A percentile compares a stretch with the other conserved stretches of the same genome.
phyloP scores from a whole-genome alignment of 2,113 vertebrate genomes.

The Ia io region DNA sequence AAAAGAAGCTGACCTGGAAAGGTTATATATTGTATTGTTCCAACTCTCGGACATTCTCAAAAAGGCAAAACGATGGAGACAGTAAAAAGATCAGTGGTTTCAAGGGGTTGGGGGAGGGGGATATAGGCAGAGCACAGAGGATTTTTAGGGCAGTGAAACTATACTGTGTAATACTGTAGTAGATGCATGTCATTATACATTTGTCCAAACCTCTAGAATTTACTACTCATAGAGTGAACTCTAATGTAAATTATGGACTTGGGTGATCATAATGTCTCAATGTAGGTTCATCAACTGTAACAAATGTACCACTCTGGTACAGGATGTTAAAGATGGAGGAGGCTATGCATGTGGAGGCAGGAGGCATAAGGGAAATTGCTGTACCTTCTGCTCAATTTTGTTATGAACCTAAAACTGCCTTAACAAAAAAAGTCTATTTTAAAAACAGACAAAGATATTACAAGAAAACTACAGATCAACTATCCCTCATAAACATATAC shows the following conservation, averaged over 20 bases:
- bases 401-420: not conserved
- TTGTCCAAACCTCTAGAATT: not conserved
- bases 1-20: not conserved
- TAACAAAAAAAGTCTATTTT: not conserved
- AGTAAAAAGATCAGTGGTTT: constrained; percentile 3
- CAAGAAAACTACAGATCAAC: not conserved
- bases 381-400: not conserved
- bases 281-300: not conserved
- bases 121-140: not conserved
- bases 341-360: not conserved
- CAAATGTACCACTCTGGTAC: not conserved
- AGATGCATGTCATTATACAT: not conserved
- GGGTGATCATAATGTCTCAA: not conserved
- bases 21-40: not conserved
- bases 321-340: not conserved
- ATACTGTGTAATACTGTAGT: not conserved
- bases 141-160: not conserved
- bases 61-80: not conserved
- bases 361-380: not conserved
- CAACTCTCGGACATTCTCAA: not conserved
- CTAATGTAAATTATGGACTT: not conserved
- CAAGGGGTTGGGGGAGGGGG: not conserved
- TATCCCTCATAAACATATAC: not conserved
- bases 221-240: not conserved
- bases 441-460: not conserved